Conservation (phyloP, 2,113 vertebrate genomes). For the Bagarius yarrelli region DNA sequence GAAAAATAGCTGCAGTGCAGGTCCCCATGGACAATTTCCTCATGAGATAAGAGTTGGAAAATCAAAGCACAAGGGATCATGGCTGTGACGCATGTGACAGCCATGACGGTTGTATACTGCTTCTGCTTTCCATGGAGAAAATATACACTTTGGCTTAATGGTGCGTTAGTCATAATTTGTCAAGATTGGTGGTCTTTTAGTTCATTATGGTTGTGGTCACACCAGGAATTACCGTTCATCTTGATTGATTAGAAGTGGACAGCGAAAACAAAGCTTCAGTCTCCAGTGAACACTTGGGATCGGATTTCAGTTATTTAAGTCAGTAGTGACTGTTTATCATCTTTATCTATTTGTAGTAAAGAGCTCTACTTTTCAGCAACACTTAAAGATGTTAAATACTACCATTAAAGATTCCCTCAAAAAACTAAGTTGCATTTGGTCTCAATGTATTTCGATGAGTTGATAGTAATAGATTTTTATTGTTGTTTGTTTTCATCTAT, state of each 20-base stretch:
- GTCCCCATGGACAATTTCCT: constrained; percentile 32
- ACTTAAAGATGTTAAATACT: not conserved
- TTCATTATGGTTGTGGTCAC: not conserved
- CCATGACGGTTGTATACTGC: not conserved
- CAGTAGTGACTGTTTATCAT: not conserved
- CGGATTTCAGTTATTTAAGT: not conserved
- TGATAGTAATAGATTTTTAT: not conserved
- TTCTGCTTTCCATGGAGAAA: constrained; percentile 33
- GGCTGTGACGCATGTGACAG: constrained; percentile 1
- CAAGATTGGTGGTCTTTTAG: constrained; percentile 35
- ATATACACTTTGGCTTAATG: constrained; percentile 10
- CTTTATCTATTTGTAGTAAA: not conserved
- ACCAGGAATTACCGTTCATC: too few relatives aligned
- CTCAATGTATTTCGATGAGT: not conserved
- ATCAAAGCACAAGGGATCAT: constrained; percentile 17
- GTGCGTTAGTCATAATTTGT: constrained; percentile 23
- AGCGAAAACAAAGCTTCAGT: not conserved
- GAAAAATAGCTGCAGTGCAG: constrained; percentile 19
- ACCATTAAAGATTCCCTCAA: not conserved
- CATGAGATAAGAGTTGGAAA: constrained; percentile 31
- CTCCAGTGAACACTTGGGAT: not conserved
- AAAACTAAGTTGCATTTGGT: not conserved
- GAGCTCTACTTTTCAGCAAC: not conserved
- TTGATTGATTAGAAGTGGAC: not conserved
- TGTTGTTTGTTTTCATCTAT: too few relatives aligned